Conservation (phyloP, 2,888 invertebrate species). For the Mythimna loreyi region DNA sequence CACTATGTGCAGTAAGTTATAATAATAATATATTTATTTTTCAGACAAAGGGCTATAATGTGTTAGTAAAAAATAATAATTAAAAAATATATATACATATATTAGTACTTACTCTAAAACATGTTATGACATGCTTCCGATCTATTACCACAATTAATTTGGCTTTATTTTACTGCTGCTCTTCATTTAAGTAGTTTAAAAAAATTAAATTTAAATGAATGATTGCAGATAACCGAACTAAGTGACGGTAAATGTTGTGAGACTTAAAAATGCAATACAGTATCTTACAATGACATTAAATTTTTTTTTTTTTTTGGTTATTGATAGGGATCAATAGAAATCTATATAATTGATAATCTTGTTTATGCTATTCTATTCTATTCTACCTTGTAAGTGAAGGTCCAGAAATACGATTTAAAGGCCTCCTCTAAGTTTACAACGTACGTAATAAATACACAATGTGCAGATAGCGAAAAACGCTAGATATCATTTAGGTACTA, state of each 20-base stretch:
- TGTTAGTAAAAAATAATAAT: too few species aligned
- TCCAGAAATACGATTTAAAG: neutral
- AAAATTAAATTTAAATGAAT: neutral
- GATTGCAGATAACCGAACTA: neutral
- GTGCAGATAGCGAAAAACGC: neutral
- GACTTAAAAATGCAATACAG: too few species aligned
- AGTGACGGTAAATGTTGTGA: too few species aligned
- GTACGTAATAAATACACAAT: neutral
- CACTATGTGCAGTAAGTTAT: slow-evolving; percentile 84
- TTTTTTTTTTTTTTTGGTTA: too few species aligned
- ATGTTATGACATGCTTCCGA: too few species aligned
- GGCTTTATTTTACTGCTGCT: neutral
- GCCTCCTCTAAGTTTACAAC: neutral
- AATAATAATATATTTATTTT: too few species aligned
- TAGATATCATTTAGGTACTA: neutral
- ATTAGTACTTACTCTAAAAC: too few species aligned
- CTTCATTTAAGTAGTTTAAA: neutral
- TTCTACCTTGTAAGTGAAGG: neutral
- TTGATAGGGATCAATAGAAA: too few species aligned
- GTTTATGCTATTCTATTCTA: neutral
- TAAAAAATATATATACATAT: too few species aligned
- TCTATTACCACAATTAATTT: neutral
- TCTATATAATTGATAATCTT: too few species aligned
- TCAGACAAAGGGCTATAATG: too few species aligned
- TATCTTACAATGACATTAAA: too few species aligned